A percentile compares a stretch with the other conserved stretches of the same genome.
phyloP scores from a whole-genome alignment of 2,113 vertebrate species.

The Larimichthys crocea region DNA sequence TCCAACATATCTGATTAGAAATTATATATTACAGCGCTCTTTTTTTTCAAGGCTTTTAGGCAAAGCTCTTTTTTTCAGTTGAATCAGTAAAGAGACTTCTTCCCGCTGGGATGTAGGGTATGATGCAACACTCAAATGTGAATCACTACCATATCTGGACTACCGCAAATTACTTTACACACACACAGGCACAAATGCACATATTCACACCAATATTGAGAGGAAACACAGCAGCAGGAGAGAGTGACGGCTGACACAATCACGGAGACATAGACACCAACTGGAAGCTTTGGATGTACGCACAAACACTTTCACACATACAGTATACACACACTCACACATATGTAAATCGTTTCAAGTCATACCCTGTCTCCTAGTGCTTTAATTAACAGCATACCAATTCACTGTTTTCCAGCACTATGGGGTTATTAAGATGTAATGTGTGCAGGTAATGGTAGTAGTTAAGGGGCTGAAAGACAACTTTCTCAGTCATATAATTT shows the following conservation, averaged over 20 bases:
- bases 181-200: slow-evolving; percentile 30
- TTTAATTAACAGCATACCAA: slow-evolving; percentile 39
- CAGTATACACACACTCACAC: slow-evolving; percentile 7
- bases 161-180: slow-evolving; percentile 47
- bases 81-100: slow-evolving; percentile 38
- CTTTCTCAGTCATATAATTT: slow-evolving; percentile 13
- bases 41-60: slow-evolving; percentile 16
- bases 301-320: slow-evolving; percentile 29
- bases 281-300: slow-evolving; percentile 16
- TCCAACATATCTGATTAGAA: slow-evolving; percentile 9
- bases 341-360: slow-evolving; percentile 22
- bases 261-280: slow-evolving; percentile 38
- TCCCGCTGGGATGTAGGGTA: slow-evolving; percentile 17
- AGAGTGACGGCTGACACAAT: slow-evolving; percentile 61
- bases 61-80: slow-evolving; percentile 5
- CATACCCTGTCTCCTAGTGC: not conserved
- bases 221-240: slow-evolving; percentile 49
- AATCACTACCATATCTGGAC: slow-evolving; percentile 54
- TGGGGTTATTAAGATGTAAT: slow-evolving; percentile 17
- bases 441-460: not conserved
- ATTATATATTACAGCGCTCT: not conserved
- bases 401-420: slow-evolving; percentile 33
- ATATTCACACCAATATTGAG: slow-evolving; percentile 34
- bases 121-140: slow-evolving; percentile 52
- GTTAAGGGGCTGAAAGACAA: not conserved